Conservation (phyloP, 2,113 vertebrate genomes). For the Pachyramphus minor region DNA sequence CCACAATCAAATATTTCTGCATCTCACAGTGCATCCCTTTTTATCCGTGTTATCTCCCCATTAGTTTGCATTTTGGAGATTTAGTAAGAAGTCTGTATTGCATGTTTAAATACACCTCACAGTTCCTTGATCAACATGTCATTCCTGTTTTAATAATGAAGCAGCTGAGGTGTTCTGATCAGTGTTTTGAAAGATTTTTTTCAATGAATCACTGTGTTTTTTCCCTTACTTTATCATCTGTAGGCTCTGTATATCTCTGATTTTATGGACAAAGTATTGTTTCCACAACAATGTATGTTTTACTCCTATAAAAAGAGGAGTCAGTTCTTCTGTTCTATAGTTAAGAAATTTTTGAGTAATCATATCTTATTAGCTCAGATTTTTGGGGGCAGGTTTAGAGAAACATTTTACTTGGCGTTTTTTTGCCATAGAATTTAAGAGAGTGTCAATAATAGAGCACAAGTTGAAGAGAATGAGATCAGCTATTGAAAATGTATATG, state of each 20-base stretch:
- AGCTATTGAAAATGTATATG: not conserved
- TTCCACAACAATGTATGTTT: not conserved
- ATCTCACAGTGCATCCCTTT: not conserved
- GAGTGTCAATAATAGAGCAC: not conserved
- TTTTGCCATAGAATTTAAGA: not conserved
- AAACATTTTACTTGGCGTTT: not conserved
- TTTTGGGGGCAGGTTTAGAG: not conserved
- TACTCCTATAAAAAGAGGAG: not conserved
- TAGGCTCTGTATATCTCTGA: not conserved
- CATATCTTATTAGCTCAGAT: not conserved
- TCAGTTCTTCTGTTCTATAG: not conserved
- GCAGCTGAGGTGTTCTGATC: not conserved
- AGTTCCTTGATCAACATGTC: not conserved
- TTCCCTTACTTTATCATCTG: not conserved
- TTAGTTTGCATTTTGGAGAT: too few relatives aligned
- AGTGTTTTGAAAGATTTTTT: not conserved
- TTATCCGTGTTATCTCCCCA: not conserved
- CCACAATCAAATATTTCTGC: not conserved
- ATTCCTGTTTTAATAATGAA: not conserved
- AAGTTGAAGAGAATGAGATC: not conserved
- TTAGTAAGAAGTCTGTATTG: not conserved
- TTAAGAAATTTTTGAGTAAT: not conserved
- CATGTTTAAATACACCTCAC: not conserved
- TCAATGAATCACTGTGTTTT: not conserved
- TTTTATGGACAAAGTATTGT: not conserved